Base-by-base conservation (phyloP, 2,888 invertebrate genomes). In the Sisyra nigra region DNA sequence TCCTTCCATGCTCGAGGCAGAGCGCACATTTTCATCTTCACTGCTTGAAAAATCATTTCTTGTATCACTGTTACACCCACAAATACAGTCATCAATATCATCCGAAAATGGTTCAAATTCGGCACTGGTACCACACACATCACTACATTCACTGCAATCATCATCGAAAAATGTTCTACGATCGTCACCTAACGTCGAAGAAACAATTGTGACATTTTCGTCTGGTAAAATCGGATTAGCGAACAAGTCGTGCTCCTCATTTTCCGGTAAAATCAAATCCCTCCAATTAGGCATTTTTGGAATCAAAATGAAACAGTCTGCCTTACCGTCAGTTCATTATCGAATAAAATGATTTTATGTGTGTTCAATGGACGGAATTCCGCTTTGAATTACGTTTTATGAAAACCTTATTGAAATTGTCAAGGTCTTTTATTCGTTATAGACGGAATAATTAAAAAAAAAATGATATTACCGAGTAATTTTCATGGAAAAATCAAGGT, bases 1-100 rank as follows among this genome's bases (percentile, higher is more conserved):
- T 48, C 76, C 76, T 50, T 76, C 76, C 72, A 77, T 72, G 59
- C 77, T 76, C 57, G 51, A 51, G 24, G 51, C 41, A 34, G 42
- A 42, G n/a, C 42, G 40, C 9, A 41, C 44, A 8, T 40, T 41
- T 17, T 47, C 45, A 17, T 42, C 42, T 6, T 14, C 14, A 13
- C 53, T 31, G 44, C 46, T 42, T n/a, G 52, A 52, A 18, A 51
- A 44, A 40, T 44, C 42, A 17, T 41, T 44, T 13, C 41, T 41
- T 7, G 44, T 44, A 18, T 46, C 44, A 13, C 46, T 40, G 9
- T 18, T 13, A 18, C 53, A 30, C 41, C 46, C 40, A 54, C 52
- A 54, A 41, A 49, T 43, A 19, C 44, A 48, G 24, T 48, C 48
- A 15, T 47, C 49, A 37, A 51, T 50, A 31, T 52, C 53, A 45